Percentiles rank a stretch among this genome's conserved stretches.
Conservation (phyloP, 2,888 invertebrate genomes). For the Eupithecia inturbata region DNA sequence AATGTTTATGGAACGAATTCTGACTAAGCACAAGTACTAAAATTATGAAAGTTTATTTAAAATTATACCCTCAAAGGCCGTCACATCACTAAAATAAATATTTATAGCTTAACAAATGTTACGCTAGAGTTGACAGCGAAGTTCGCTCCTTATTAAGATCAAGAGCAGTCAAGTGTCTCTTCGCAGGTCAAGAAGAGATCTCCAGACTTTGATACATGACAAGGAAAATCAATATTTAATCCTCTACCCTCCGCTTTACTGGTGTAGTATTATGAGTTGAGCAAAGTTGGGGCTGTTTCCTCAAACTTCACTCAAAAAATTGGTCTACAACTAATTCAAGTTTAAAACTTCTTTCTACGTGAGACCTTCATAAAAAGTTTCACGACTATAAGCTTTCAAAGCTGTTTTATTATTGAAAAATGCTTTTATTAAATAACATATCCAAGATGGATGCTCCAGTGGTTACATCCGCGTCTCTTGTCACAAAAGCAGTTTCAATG, state of each 20-base stretch:
- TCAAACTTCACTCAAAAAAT: neutral
- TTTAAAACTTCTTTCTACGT: slow-evolving; percentile 1
- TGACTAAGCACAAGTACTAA: neutral
- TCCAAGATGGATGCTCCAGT: slow-evolving; percentile 42
- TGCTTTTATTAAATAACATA: slow-evolving; percentile 34
- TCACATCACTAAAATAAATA: slow-evolving; percentile 56
- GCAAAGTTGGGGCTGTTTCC: neutral
- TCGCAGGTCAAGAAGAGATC: slow-evolving; percentile 70
- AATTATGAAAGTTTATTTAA: slow-evolving; percentile 18
- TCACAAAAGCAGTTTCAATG: slow-evolving; percentile 53
- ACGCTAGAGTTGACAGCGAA: slow-evolving; percentile 56
- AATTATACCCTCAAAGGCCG: slow-evolving; percentile 51
- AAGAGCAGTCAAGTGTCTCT: slow-evolving; percentile 73
- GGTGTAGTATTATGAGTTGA: neutral
- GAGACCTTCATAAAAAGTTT: slow-evolving; percentile 12
- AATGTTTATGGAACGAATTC: neutral
- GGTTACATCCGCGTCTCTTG: slow-evolving; percentile 39
- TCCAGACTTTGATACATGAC: slow-evolving; percentile 55
- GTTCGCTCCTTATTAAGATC: slow-evolving; percentile 74
- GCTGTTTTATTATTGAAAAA: slow-evolving; percentile 23
- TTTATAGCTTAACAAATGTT: too few relatives aligned
- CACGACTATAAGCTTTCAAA: neutral
- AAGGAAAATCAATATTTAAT: slow-evolving; percentile 56
- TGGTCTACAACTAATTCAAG: slow-evolving; percentile 13
- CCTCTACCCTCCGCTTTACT: neutral